A percentile compares a stretch with the other conserved stretches of the same genome.
Conservation (phyloP, 2,797 vertebrate genomes). For the Xenopus petersii region DNA sequence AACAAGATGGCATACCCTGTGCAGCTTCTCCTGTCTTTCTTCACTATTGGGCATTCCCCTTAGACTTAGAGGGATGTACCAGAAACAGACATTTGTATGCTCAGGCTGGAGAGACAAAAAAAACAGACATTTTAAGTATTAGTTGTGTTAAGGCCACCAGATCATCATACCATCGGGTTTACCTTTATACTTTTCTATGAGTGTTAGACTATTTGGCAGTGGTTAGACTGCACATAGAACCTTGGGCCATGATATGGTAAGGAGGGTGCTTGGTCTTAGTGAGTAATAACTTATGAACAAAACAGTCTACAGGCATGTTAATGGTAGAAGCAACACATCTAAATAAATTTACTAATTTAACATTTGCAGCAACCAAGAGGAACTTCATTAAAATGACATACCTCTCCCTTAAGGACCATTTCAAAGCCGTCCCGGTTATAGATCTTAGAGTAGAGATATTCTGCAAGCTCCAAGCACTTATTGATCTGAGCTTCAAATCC, state of each 20-base stretch:
- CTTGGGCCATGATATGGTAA: too few species aligned
- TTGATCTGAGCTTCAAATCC: constrained; percentile 97
- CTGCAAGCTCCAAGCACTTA: constrained; percentile 91
- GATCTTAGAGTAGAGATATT: constrained; percentile 90
- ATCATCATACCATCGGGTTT: not conserved
- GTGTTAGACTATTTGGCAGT: too few species aligned
- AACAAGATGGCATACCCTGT: constrained; percentile 75
- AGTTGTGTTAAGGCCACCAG: not conserved
- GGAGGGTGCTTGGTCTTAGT: too few species aligned
- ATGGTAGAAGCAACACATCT: too few species aligned
- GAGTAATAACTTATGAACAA: too few species aligned
- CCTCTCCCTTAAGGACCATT: constrained; percentile 93
- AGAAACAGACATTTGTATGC: constrained; percentile 98
- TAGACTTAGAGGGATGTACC: constrained; percentile 92
- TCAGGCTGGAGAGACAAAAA: constrained; percentile 79
- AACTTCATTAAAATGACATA: constrained; percentile 56
- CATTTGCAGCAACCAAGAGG: too few species aligned
- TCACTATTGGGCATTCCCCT: constrained; percentile 77
- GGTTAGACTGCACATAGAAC: too few species aligned
- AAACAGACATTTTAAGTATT: not conserved
- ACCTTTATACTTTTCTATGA: too few species aligned
- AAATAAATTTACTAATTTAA: too few species aligned
- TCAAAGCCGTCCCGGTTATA: constrained; percentile 89
- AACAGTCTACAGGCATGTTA: too few species aligned
- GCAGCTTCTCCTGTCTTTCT: constrained; percentile 82